A percentile compares a stretch with the other conserved stretches of the same genome.
Evolutionary conservation across 2,797 vertebrate genomes (phyloP).

Genomic region (Fratercula arctica): DNA sequence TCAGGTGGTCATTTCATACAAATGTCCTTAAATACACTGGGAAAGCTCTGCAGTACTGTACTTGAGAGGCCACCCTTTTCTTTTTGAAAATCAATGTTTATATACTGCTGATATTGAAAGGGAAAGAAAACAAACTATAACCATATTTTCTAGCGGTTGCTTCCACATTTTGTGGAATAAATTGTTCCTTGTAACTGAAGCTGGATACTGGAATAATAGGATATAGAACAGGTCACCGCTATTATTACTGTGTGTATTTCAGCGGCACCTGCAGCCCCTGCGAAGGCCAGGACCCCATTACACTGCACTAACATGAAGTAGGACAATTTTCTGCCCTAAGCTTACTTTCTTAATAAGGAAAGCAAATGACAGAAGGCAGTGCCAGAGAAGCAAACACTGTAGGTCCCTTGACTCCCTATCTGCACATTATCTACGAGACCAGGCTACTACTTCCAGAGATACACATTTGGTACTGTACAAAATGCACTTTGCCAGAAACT

Average conservation of each 20-base stretch:
- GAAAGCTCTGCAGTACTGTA: background rate
- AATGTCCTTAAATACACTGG: background rate
- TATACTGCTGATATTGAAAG: background rate
- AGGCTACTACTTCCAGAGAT: background rate
- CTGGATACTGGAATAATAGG: background rate
- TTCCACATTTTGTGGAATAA: background rate
- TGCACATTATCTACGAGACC: background rate
- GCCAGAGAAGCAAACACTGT: background rate
- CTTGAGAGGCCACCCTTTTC: background rate
- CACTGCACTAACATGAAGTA: background rate
- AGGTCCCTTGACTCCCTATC: background rate
- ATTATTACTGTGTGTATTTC: background rate
- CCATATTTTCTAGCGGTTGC: background rate
- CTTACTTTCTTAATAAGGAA: slow-evolving; percentile 15
- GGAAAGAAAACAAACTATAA: background rate
- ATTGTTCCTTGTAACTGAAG: background rate
- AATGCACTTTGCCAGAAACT: background rate
- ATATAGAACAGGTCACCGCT: background rate
- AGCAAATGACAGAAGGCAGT: background rate
- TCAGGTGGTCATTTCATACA: background rate
- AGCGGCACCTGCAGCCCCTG: background rate
- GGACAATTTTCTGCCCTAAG: slow-evolving; percentile 19
- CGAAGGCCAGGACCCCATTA: slow-evolving; percentile 22
- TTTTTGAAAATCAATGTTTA: background rate
- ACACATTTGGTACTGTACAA: background rate